phyloP scores from a whole-genome alignment of 2,113 vertebrate genomes.

The Zosterops borbonicus region DNA sequence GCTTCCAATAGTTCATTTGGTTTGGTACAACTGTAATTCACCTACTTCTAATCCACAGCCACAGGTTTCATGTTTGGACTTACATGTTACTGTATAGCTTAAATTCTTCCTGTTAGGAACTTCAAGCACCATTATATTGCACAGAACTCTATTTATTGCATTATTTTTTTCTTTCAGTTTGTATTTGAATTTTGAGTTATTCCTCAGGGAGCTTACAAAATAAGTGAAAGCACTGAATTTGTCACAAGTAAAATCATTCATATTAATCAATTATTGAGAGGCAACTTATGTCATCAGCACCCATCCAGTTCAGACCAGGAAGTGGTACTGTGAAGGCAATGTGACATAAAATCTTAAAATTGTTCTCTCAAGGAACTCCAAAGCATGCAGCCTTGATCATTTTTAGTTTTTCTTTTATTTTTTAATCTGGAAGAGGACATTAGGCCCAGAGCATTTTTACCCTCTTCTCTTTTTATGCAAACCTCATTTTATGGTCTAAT shows the following conservation, averaged over 20 bases:
- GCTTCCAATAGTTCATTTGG: neutral
- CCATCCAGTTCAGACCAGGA: neutral
- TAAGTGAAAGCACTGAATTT: neutral
- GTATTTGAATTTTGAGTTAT: neutral
- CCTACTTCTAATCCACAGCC: neutral
- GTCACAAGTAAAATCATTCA: neutral
- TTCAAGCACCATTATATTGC: neutral
- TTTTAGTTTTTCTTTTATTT: neutral
- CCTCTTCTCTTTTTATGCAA: neutral
- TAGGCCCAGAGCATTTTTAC: neutral
- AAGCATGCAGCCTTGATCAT: neutral
- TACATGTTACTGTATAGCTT: neutral
- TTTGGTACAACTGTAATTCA: neutral
- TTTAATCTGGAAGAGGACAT: neutral
- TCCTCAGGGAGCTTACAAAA: neutral
- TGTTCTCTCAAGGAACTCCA: neutral
- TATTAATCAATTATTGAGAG: neutral
- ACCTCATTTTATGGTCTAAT: neutral
- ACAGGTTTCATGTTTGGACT: neutral
- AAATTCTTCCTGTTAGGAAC: neutral
- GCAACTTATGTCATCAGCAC: neutral
- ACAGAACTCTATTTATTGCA: neutral
- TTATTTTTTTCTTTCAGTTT: neutral
- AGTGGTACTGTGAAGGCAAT: neutral
- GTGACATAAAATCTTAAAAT: neutral